These are phyloP conservation scores for Acrocyrtus sp. DNA, from an alignment of 2,888 invertebrate genomes.

Conservation along the genomic window DNA sequence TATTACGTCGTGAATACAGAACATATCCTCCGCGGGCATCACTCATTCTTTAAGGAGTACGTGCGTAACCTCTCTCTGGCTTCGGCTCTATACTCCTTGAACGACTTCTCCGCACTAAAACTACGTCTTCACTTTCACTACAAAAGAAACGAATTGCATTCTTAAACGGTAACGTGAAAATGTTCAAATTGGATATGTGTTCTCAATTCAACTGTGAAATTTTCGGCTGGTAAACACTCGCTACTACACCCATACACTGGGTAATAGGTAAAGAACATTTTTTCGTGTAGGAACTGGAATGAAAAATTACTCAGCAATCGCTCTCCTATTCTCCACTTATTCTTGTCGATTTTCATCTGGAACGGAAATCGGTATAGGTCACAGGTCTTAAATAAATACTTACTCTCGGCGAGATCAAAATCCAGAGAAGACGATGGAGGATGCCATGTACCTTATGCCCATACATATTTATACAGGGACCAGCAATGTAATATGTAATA, in stretches of 20 bases:
- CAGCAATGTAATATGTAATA: constrained; percentile 36
- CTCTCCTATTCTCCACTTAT: neutral
- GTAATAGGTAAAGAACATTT: neutral
- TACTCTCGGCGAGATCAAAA: neutral
- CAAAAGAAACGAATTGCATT: no score
- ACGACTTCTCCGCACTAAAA: no score
- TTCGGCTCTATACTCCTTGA: no score
- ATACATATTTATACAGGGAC: constrained; percentile 18
- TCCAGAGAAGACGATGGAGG: no score
- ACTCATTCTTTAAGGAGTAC: constrained; percentile 1
- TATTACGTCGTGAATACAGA: neutral
- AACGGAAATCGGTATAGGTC: neutral
- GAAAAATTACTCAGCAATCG: constrained; percentile 4
- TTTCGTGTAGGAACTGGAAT: constrained; percentile 2
- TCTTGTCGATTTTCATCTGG: neutral
- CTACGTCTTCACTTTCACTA: no score
- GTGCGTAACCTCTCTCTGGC: neutral
- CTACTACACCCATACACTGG: neutral
- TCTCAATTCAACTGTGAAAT: neutral
- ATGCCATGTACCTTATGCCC: constrained; percentile 4
- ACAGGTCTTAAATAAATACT: neutral
- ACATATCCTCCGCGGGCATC: neutral
- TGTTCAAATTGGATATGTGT: neutral
- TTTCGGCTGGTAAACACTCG: neutral
- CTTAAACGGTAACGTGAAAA: neutral